Conservation (phyloP, 2,888 invertebrate species). For the Chrysopilus asiliformis region DNA sequence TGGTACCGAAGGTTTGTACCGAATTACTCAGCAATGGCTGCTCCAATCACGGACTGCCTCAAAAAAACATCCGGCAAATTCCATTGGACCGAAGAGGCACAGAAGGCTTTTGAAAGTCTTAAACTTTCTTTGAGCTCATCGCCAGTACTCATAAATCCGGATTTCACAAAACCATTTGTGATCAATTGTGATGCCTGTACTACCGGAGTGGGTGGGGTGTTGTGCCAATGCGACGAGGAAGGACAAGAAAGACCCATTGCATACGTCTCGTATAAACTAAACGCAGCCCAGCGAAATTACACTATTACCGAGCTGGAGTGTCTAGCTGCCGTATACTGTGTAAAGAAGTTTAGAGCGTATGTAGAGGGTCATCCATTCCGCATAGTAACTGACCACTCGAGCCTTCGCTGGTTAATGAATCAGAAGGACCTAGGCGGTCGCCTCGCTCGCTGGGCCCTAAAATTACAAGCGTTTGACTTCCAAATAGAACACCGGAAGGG, state of each 20-base stretch:
- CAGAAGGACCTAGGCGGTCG: not conserved
- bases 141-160: not conserved
- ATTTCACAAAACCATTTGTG: not conserved
- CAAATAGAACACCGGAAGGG: not conserved
- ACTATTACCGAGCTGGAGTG: not conserved
- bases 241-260: not conserved
- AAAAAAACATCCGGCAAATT: too few relatives aligned
- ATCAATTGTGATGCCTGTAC: not conserved
- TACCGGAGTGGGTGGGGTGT: not conserved
- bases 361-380: not conserved
- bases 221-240: not conserved
- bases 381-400: not conserved
- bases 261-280: not conserved
- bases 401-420: not conserved
- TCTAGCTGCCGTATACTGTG: not conserved
- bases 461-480: not conserved
- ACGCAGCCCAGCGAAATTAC: not conserved
- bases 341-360: not conserved
- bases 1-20: slow-evolving; percentile 13
- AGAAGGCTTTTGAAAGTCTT: too few relatives aligned
- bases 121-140: too few relatives aligned
- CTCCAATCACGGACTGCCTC: slow-evolving; percentile 14
- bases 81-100: too few relatives aligned
- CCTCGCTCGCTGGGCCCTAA: not conserved
- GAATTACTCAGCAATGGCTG: slow-evolving; percentile 4